Conservation (phyloP, 2,888 invertebrate species). For the Heliconius ethilla region DNA sequence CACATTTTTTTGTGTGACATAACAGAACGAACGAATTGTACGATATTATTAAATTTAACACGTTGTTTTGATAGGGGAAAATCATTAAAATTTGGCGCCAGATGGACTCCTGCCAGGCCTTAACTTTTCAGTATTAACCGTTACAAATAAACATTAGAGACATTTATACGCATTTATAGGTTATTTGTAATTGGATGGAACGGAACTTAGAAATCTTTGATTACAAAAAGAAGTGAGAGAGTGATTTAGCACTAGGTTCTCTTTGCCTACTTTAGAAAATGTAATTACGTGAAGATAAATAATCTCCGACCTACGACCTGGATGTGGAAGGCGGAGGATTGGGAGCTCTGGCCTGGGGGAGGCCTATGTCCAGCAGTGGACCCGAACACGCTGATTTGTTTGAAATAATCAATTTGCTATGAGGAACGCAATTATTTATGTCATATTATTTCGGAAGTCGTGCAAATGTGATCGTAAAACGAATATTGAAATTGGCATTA, state of each 20-base stretch:
- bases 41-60: conserved; percentile 38
- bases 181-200: not conserved
- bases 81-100: conserved; percentile 64
- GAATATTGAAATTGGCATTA: conserved; percentile 15
- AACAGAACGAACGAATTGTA: not conserved
- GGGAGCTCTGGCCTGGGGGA: no score
- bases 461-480: conserved; percentile 11
- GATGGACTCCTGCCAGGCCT: conserved; percentile 67
- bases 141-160: conserved; percentile 39
- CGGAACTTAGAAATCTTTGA: not conserved
- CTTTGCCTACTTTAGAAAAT: not conserved
- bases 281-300: not conserved
- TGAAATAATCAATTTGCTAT: no score
- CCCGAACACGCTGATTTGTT: no score
- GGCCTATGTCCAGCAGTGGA: no score
- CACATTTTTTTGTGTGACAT: not conserved
- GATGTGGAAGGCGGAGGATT: no score
- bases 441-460: not conserved
- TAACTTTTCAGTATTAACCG: conserved; percentile 28
- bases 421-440: not conserved
- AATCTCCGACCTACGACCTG: no score
- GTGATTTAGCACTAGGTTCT: not conserved
- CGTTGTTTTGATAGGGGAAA: conserved; percentile 64
- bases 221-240: not conserved
- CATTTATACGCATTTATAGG: not conserved